These are phyloP conservation scores for Malacoctenus gilli DNA, from an alignment of 2,797 vertebrate genomes.

Conservation along the genomic window DNA sequence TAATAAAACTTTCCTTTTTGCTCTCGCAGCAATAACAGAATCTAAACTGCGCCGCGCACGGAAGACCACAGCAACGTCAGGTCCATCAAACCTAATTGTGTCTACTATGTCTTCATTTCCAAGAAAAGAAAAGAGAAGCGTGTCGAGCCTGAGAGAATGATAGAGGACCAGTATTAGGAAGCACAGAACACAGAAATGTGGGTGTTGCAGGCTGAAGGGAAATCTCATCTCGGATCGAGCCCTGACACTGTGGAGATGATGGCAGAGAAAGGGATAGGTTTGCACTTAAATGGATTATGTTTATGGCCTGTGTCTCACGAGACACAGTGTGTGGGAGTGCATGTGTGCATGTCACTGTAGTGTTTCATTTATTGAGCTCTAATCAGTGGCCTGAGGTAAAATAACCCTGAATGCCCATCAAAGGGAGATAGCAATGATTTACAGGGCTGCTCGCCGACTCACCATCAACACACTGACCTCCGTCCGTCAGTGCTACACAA, in stretches of 20 bases:
- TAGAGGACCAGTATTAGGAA: constrained; percentile 65
- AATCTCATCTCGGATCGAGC: constrained; percentile 54
- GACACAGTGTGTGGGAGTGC: constrained; percentile 5
- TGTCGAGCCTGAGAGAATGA: constrained; percentile 52
- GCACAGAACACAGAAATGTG: constrained; percentile 26
- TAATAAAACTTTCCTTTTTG: constrained; percentile 70
- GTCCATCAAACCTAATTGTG: constrained; percentile 75
- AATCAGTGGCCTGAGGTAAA: constrained; percentile 57
- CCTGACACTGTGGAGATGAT: constrained; percentile 47
- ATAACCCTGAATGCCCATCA: constrained; percentile 48
- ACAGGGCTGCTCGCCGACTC: constrained; percentile 43
- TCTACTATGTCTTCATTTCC: constrained; percentile 75
- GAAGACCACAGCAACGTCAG: constrained; percentile 53
- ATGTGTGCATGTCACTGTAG: constrained; percentile 16
- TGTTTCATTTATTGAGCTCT: constrained; percentile 40
- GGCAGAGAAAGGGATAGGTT: constrained; percentile 31
- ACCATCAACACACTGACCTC: constrained; percentile 13
- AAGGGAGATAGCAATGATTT: constrained; percentile 53
- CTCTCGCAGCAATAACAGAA: constrained; percentile 62
- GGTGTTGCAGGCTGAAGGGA: constrained; percentile 39
- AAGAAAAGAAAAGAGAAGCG: constrained; percentile 62
- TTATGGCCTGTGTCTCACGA: constrained; percentile 45
- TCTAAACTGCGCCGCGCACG: constrained; percentile 46
- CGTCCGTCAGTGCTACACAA: constrained; percentile 8
- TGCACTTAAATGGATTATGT: constrained; percentile 61